A percentile compares a stretch with the other conserved stretches of the same genome.
These are phyloP conservation scores for Drymonia ruficornis DNA, from an alignment of 2,888 invertebrate genomes.

Conservation along the genomic window DNA sequence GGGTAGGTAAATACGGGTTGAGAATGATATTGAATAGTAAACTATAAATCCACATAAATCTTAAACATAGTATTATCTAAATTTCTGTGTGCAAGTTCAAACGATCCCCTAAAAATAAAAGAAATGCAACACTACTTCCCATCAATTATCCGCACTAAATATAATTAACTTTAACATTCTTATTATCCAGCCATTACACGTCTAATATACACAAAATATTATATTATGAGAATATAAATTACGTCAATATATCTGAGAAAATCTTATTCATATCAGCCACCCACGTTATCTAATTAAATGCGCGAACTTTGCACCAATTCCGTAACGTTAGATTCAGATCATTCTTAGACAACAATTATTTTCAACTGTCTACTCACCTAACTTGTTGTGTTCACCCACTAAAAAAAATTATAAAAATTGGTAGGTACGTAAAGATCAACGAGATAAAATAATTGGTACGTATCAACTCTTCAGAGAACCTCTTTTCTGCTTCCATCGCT, in stretches of 20 bases:
- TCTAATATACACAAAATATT: slow-evolving; percentile 14
- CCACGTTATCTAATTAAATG: slow-evolving; percentile 41
- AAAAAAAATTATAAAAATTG: no score
- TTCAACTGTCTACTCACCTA: no score
- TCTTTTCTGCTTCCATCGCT: no score
- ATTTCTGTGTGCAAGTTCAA: no score
- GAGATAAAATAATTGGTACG: no score
- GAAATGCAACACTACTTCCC: neutral
- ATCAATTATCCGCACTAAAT: neutral
- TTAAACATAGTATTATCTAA: no score
- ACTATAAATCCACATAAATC: neutral
- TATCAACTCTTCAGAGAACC: no score
- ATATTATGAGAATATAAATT: slow-evolving; percentile 13
- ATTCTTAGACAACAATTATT: slow-evolving; percentile 10
- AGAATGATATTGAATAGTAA: no score
- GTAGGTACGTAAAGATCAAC: no score
- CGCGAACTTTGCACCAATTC: slow-evolving; percentile 48
- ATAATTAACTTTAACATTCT: neutral
- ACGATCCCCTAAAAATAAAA: neutral
- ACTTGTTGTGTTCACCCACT: no score
- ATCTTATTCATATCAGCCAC: slow-evolving; percentile 38
- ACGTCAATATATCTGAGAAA: slow-evolving; percentile 36
- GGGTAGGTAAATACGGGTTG: no score
- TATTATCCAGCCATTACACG: slow-evolving; percentile 18
- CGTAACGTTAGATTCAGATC: slow-evolving; percentile 21